Base-by-base conservation (phyloP, 2,113 vertebrate genomes). In the Otolemur garnettii region DNA sequence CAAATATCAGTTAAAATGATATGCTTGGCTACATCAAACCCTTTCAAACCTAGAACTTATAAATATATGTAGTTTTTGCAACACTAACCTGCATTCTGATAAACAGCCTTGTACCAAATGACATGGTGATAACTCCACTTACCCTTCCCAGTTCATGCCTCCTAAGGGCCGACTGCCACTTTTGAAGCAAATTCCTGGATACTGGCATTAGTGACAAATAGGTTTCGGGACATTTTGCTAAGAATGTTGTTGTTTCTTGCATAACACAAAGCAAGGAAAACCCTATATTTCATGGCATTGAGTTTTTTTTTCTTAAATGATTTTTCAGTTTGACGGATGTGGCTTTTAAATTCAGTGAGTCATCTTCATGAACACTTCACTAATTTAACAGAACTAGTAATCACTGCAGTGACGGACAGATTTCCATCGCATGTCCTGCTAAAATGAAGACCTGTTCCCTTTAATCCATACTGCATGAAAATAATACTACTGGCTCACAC, bases 391-490 rank as follows among this genome's bases (percentile, higher is more conserved):
- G 80, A 90, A 55, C 74, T 22, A 64, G n/a, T 75, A n/a, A 60
- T 79, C 42, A 53, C 86, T 45, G 18, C 64, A 88, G 88, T 69
- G 50, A 90, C 50, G 57, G 24, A 55, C 22, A 90, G 80, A 35
- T n/a, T 96, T 83, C 60, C 33, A 38, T 71, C 0, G 19, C 57
- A 92, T 69, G 91, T n/a, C 79, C 60, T 89, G 26, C 59, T 89
- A 69, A 87, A 92, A 64, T 64, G 33, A 83, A 79, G 38, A 59
- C 12, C 22, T 45, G 24, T 28, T 90, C 57, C 30, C 26, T 28
- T 45, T 86, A 83, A 68, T 90, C 42, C 91, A 87, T 3, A 50
- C 35, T 92, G 97, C 95, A 93, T 96, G 96, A 74, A 69, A 93
- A 69, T 66, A 84, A 53, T 55, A 69, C 59, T 79, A 57, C 9